Evolutionary conservation across 1,140 invertebrate species (phyloP), one percentile per base, ranked within the genome.

Genomic region (Ooceraea biroi): DNA sequence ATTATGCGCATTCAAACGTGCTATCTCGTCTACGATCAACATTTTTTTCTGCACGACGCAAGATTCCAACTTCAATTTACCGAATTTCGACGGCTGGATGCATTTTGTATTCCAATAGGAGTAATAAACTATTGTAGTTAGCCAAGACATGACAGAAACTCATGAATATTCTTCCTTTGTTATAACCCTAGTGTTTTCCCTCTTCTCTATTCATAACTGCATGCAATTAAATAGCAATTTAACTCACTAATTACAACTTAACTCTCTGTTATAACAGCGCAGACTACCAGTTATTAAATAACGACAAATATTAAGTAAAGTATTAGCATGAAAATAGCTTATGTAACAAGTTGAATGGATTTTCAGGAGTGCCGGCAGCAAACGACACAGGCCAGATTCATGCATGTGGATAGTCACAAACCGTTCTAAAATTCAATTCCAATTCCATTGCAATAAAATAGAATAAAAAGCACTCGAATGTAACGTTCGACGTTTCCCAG

Each of bases 161-260:
- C 27, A 25, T 46, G 12, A 61, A 30, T 65, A 60, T 11, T 8
- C 3, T 19, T 7, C 36, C 50, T 7, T 2, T 27, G 2, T 11
- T 17, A 63, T n/a, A 44, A 36, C 48, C 3, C 12, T 74, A 46
- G 41, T 4, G 41, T 0, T 50, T 41, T n/a, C 36, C 27, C 17
- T 36, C 0, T 7, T 36, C 36, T 7, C 19, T 30, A 30, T 36
- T 19, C 17, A 7, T 44, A 30, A 63, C 17, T 52, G n/a, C 19
- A 52, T n/a, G 36, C 50, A 48, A 66, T 77, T 73, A 41, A 30
- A 14, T 44, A 58, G 25, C 69, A 61, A 74, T 61, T 74, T 74
- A 30, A 65, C 27, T 76, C 44, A 4, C 3, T 76, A 74, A 61
- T 46, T 74, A 30, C 3, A 27, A 74, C n/a, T 63, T 30, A 65